Evolutionary conservation across 2,113 vertebrate genomes (phyloP), one percentile per base, ranked within the genome.

Genomic region (Zapus hudsonius): DNA sequence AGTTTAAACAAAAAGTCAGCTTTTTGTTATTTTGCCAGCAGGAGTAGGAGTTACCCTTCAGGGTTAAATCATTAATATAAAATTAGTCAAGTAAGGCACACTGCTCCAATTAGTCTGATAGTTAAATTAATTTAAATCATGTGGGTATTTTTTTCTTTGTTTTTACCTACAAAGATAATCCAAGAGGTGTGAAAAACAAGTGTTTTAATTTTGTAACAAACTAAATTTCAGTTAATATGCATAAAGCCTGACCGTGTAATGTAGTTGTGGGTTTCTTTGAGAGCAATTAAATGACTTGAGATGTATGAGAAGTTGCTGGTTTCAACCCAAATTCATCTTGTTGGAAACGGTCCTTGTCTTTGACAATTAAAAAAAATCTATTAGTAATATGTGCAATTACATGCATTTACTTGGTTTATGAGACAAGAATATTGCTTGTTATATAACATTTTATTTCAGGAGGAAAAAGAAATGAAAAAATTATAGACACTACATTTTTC

Each of bases 201-300:
- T 78, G 23, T 42, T 73, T 66, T 67, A 1, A 76, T 61, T 93
- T 59, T 88, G 7, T 44, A 91, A 63, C 23, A 85, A 84, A n/a
- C 4, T 31, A 76, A 70, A 64, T 88, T 87, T 93, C 61, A 80
- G 38, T 29, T 57, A 75, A 72, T 42, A 67, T 87, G 75, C 83
- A 78, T 79, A 79, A 93, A 31, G 36, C 66, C 86, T 85, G 74
- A 33, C 10, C 23, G 23, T 86, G 81, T 83, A 64, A 31, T 80
- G 3, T 4, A 33, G 19, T 81, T 80, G 23, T 90, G 17, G 38
- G 31, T 87, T 94, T 61, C 82, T 93, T 33, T 7, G 83, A 33
- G 61, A 91, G 82, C 61, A 90, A 23, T 64, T 23, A 74, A 92
- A 76, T 66, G 94, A 3, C 16, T 96, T 57, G 20, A 91, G 91